A percentile compares a stretch with the other conserved stretches of the same genome.
These are phyloP conservation scores for Picathartes gymnocephalus DNA, from an alignment of 2,113 vertebrate species.

Conservation along the genomic window DNA sequence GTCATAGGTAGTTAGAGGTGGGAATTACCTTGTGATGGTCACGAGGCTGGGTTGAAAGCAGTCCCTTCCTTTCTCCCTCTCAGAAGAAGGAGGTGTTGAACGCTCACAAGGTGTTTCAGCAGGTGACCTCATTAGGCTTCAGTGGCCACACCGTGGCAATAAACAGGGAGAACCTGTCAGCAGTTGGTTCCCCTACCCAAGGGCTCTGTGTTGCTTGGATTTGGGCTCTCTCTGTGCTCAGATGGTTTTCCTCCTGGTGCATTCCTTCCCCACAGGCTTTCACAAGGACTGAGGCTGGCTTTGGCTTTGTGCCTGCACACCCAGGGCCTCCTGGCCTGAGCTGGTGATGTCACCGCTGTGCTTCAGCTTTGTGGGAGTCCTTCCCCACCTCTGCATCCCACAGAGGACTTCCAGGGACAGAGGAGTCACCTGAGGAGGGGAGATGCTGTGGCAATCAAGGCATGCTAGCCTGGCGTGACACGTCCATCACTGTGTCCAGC, in stretches of 20 bases:
- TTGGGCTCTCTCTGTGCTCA: neutral
- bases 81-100: too few species aligned
- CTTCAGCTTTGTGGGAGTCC: neutral
- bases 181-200: neutral
- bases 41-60: neutral
- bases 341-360: fast-evolving
- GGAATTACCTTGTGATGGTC: neutral
- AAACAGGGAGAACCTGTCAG: neutral
- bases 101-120: neutral
- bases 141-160: neutral
- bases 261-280: neutral
- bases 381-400: neutral
- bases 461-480: neutral
- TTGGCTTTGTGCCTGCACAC: neutral
- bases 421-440: neutral
- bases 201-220: neutral
- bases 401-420: neutral
- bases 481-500: fast-evolving
- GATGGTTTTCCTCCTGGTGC: neutral
- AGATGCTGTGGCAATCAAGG: neutral
- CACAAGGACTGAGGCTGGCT: neutral
- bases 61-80: neutral
- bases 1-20: fast-evolving
- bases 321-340: neutral
- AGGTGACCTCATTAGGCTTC: neutral